Base-by-base conservation (phyloP, 2,113 vertebrate species). In the Bambusicola thoracicus region DNA sequence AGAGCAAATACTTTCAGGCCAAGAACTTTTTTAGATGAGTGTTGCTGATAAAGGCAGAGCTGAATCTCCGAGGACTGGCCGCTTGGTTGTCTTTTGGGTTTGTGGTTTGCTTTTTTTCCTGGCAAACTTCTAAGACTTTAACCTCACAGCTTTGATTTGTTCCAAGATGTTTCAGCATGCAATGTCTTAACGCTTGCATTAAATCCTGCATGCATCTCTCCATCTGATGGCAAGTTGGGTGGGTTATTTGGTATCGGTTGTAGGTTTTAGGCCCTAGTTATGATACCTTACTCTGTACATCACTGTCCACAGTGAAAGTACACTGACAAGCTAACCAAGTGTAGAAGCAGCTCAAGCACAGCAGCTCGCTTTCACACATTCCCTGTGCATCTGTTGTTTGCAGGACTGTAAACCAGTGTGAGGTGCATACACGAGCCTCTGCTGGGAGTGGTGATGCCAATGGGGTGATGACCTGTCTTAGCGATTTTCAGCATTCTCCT, bases 211-310 rank as follows among this genome's bases (percentile, higher is more conserved):
- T 62, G 24, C 19, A 49, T 58, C 29, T 80, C 78, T 43, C 49
- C 46, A 41, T 22, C 7, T 49, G 41, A 13, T 89, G 69, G 44
- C 40, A 69, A 44, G 30, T 49, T 84, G 61, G 3, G 16, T 40
- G 38, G 19, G 68, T 81, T 22, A 49, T 36, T 41, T 69, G 34
- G 67, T 89, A 21, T 48, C 7, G 1, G 38, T 66, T 1, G 0
- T 7, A 18, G 69, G 7, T 10, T 79, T 81, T 62, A 46, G 17
- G 77, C 74, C 53, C 18, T 4, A 32, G 62, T 58, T n/a, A 2
- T 1, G 34, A 18, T 27, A 3, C 1, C 0, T 29, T 0, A 0
- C 21, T 34, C 53, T 44, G 55, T 21, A 6, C 1, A 0, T 14
- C 0, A 0, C 65, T 81, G 4, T 25, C 73, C 48, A 19, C 29